Base-by-base conservation (phyloP, 2,888 invertebrate genomes). In the Acronicta psi region DNA sequence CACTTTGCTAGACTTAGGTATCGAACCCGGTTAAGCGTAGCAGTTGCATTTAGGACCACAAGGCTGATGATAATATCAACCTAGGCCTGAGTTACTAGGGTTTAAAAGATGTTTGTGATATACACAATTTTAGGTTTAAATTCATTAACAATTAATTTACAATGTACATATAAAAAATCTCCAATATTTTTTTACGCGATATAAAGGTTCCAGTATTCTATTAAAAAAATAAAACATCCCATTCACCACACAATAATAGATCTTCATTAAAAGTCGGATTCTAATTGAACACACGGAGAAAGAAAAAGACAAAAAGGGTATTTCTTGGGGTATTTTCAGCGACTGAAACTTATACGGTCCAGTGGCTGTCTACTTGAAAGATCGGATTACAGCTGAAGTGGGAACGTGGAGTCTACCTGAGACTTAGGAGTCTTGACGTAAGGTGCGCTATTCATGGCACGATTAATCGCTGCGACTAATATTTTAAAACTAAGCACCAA, bases 331-430 rank as follows among this genome's bases (percentile, higher is more conserved):
- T 47, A 43, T 60, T 63, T 51, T 59, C 62, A 40, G 45, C 20
- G 36, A 47, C 57, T 60, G 66, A 61, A 70, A 73, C 65, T 71
- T 61, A 67, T 42, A 72, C 74, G 68, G 66, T 62, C 67, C 60
- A 47, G 55, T 63, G 50, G 45, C 18, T 17, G 55, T 51, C 46
- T 44, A 50, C 73, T 78, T 65, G 64, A 71, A 63, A 75, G 60
- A 76, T 77, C 66, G 69, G 69, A 77, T 77, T 79, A 77, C 53
- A 59, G 37, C 41, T 67, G 60, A 63, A 79, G 74, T 67, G 62
- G 69, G 60, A 41, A 56, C 59, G 57, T 59, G 38, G 41, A 54
- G 51, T 41, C 49, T 60, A 61, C 59, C 59, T 66, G 61, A 59
- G 59, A 73, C 73, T 75, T 70, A 73, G 63, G 57, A 69, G 16